Evolutionary conservation across 2,113 vertebrate genomes (phyloP).

Genomic region (Willisornis vidua): DNA sequence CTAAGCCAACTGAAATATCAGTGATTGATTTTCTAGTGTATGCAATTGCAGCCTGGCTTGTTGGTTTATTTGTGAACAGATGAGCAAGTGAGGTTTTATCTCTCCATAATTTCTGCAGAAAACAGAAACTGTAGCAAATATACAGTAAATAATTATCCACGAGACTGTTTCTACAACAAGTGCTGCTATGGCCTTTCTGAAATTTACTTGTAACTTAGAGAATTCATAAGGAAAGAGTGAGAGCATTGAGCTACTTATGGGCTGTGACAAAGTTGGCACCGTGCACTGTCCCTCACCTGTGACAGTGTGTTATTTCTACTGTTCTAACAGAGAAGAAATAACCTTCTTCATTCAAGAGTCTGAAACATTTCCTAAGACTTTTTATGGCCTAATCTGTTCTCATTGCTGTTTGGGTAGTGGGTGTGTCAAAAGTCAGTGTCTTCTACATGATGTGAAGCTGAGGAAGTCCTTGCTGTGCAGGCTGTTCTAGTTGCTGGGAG

Average conservation of each 20-base stretch:
- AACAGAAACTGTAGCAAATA: background rate
- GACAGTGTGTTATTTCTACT: background rate
- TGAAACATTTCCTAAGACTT: background rate
- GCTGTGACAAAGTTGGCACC: background rate
- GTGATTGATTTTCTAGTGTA: conserved; percentile 6
- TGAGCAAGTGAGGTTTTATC: background rate
- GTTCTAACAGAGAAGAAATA: background rate
- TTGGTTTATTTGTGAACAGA: conserved; percentile 18
- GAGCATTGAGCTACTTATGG: fast-evolving
- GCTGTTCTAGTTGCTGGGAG: background rate
- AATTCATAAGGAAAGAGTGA: background rate
- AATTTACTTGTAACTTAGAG: background rate
- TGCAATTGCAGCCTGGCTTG: background rate
- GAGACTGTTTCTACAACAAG: background rate
- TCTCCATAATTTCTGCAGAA: background rate
- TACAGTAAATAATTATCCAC: conserved; percentile 8
- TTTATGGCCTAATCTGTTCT: background rate
- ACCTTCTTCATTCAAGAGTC: background rate
- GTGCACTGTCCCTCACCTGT: background rate
- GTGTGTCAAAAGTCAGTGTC: background rate
- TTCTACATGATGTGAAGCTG: background rate
- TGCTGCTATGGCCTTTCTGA: background rate
- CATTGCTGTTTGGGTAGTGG: background rate
- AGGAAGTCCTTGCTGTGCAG: background rate
- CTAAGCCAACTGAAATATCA: background rate